Evolutionary conservation across 2,888 invertebrate species (phyloP).

Genomic region (Oeneis ivallda): DNA sequence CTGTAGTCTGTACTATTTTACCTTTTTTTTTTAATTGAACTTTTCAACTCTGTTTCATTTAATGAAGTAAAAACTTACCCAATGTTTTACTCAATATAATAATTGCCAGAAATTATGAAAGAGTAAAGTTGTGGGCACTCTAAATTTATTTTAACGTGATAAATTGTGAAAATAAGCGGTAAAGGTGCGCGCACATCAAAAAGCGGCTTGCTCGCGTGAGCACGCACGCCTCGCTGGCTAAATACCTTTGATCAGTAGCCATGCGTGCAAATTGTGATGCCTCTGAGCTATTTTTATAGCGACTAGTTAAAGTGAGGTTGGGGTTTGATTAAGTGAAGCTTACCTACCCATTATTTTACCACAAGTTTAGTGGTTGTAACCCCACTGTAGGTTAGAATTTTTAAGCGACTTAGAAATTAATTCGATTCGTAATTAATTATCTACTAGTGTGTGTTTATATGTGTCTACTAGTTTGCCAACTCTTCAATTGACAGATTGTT

Average conservation of each 20-base stretch:
- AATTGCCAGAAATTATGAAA: not conserved
- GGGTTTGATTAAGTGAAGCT: conserved; percentile 4
- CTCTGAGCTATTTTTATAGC: conserved; percentile 32
- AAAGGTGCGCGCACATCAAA: conserved; percentile 24
- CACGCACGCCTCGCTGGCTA: conserved; percentile 52
- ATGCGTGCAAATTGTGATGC: conserved; percentile 50
- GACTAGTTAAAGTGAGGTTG: conserved; percentile 15
- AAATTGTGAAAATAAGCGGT: conserved; percentile 23
- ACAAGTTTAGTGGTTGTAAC: not conserved
- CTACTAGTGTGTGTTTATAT: no score
- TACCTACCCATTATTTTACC: not conserved
- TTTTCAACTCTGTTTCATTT: no score
- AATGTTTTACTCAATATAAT: not conserved
- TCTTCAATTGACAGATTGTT: no score
- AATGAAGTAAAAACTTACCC: no score
- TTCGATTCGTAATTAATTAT: no score
- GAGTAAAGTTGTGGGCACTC: not conserved
- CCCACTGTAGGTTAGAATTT: no score
- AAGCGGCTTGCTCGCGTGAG: conserved; percentile 23
- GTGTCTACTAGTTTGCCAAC: no score
- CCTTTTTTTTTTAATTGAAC: no score
- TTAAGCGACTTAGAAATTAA: no score
- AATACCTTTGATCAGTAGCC: conserved; percentile 69
- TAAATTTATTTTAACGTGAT: conserved; percentile 12
- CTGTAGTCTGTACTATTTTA: no score